These are phyloP conservation scores for Spisula subtruncata DNA, from an alignment of 2,888 invertebrate genomes.

Conservation along the genomic window DNA sequence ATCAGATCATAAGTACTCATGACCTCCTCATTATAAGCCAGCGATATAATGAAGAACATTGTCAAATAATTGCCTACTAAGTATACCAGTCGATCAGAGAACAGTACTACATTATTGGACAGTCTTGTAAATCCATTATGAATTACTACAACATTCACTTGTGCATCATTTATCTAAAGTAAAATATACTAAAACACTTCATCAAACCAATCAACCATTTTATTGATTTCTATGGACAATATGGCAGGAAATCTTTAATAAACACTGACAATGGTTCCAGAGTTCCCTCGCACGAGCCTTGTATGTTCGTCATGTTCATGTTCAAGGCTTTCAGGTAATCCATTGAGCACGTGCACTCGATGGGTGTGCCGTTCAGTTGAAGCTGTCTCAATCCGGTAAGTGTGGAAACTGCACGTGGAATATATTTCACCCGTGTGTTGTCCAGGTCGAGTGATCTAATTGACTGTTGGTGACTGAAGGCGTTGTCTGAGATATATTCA, in stretches of 20 bases:
- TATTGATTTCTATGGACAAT: slow-evolving; percentile 32
- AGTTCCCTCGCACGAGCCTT: slow-evolving; percentile 53
- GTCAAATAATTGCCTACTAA: too few relatives aligned
- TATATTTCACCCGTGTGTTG: slow-evolving; percentile 23
- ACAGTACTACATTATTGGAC: too few relatives aligned
- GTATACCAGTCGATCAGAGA: too few relatives aligned
- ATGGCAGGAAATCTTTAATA: slow-evolving; percentile 37
- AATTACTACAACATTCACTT: too few relatives aligned
- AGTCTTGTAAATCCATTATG: too few relatives aligned
- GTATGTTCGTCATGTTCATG: slow-evolving; percentile 16
- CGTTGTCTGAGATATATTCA: slow-evolving; percentile 37
- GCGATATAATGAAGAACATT: too few relatives aligned
- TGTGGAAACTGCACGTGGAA: slow-evolving; percentile 36
- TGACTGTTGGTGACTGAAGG: neutral
- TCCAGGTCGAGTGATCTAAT: slow-evolving; percentile 24
- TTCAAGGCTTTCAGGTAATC: slow-evolving; percentile 34
- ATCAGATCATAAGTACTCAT: too few relatives aligned
- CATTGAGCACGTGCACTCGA: slow-evolving; percentile 49
- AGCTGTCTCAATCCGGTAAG: slow-evolving; percentile 22
- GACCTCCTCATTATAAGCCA: too few relatives aligned
- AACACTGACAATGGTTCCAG: slow-evolving; percentile 35
- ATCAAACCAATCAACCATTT: neutral
- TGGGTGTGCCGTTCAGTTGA: slow-evolving; percentile 29
- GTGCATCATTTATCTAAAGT: too few relatives aligned
- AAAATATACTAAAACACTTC: too few relatives aligned